phyloP scores from a whole-genome alignment of 2,888 invertebrate genomes.

The Polylopha cassiicola region DNA sequence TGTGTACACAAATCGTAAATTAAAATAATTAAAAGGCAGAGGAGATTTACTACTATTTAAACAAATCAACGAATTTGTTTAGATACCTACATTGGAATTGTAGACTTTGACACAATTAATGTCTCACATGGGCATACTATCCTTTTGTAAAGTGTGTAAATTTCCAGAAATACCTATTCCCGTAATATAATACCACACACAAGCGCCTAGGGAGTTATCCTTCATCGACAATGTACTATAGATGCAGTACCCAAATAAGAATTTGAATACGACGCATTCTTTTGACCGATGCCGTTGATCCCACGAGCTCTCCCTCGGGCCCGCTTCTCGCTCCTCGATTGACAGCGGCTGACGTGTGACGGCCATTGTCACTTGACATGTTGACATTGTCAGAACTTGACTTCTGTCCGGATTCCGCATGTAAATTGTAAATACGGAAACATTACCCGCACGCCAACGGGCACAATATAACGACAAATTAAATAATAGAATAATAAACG shows the following conservation, averaged over 20 bases:
- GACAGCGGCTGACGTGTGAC: slow-evolving; percentile 70
- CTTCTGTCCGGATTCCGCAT: slow-evolving; percentile 73
- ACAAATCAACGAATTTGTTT: slow-evolving; percentile 8
- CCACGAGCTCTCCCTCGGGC: slow-evolving; percentile 47
- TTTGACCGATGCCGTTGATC: slow-evolving; percentile 44
- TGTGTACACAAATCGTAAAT: slow-evolving; percentile 66
- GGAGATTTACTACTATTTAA: slow-evolving; percentile 9
- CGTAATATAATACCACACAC: slow-evolving; percentile 25
- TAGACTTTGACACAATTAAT: too few species aligned
- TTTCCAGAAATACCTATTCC: slow-evolving; percentile 10
- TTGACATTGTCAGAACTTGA: slow-evolving; percentile 74
- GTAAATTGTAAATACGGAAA: slow-evolving; percentile 70
- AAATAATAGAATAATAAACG: slow-evolving; percentile 72
- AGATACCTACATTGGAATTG: too few species aligned
- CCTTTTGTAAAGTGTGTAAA: neutral
- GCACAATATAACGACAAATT: slow-evolving; percentile 72
- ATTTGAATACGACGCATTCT: slow-evolving; percentile 47
- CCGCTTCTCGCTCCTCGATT: slow-evolving; percentile 62
- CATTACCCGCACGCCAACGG: slow-evolving; percentile 49
- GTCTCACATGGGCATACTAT: too few species aligned
- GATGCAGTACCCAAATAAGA: too few species aligned
- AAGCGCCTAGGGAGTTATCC: slow-evolving; percentile 58
- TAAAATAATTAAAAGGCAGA: slow-evolving; percentile 28
- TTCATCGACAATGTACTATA: slow-evolving; percentile 51
- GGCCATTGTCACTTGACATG: slow-evolving; percentile 73